These are phyloP conservation scores for Pectinophora gossypiella DNA, from an alignment of 1,140 invertebrate species.

Conservation along the genomic window DNA sequence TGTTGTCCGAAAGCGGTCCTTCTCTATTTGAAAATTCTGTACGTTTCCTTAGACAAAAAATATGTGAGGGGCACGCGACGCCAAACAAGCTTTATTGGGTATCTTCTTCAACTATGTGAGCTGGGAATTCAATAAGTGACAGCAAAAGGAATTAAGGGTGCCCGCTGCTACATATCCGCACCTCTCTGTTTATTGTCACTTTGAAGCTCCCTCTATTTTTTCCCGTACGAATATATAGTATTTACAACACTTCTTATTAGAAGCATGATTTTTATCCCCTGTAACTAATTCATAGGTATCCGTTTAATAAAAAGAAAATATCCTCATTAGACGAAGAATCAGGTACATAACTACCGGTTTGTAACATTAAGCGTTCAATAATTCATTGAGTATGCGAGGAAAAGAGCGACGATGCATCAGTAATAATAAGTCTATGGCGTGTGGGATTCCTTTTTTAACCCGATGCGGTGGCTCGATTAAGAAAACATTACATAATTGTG, in stretches of 20 bases:
- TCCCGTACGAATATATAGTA: too few species aligned
- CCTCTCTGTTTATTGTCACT: conserved; percentile 34
- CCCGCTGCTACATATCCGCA: conserved; percentile 35
- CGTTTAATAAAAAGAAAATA: too few species aligned
- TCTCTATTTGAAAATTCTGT: conserved; percentile 57
- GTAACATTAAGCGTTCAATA: neutral
- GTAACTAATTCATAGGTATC: too few species aligned
- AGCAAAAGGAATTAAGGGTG: conserved; percentile 56
- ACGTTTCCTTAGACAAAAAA: conserved; percentile 53
- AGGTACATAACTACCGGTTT: neutral
- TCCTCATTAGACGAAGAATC: neutral
- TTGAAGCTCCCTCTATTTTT: too few species aligned
- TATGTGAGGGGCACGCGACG: conserved; percentile 47
- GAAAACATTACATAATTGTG: conserved; percentile 74
- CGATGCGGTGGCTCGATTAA: conserved; percentile 60
- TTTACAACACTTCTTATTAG: too few species aligned
- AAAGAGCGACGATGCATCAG: conserved; percentile 2
- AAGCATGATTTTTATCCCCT: too few species aligned
- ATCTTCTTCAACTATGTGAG: conserved; percentile 57
- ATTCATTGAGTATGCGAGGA: neutral
- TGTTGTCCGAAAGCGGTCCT: conserved; percentile 40
- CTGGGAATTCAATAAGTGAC: conserved; percentile 65
- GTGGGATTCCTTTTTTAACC: conserved; percentile 35
- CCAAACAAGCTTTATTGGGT: conserved; percentile 67
- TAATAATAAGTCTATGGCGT: conserved; percentile 27